Percentiles rank a stretch among this genome's conserved stretches.
Evolutionary conservation across 2,888 invertebrate genomes (phyloP).

Genomic region (Drosophila formosana): DNA sequence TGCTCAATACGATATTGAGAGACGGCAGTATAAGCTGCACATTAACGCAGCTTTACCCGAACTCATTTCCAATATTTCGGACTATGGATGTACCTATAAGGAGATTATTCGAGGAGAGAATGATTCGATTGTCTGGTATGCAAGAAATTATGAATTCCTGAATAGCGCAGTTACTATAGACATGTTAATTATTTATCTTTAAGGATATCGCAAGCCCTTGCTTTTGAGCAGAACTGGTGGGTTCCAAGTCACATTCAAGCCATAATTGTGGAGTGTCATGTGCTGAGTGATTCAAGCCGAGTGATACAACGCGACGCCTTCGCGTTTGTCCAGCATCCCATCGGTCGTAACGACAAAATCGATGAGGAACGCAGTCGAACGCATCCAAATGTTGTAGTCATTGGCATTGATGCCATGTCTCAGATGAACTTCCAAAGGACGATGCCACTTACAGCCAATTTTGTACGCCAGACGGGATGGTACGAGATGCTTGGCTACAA

Average conservation of each 20-base stretch:
- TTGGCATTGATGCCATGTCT: slow-evolving; percentile 92
- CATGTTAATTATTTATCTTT: not conserved
- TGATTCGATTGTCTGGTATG: slow-evolving; percentile 10
- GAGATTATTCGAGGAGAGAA: slow-evolving; percentile 42
- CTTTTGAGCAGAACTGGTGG: not conserved
- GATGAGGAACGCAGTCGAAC: slow-evolving; percentile 26
- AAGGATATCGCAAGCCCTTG: not conserved
- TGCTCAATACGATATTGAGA: slow-evolving; percentile 24
- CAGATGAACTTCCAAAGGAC: slow-evolving; percentile 87
- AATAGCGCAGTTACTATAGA: too few relatives aligned
- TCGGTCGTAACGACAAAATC: slow-evolving; percentile 42
- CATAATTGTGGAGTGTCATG: slow-evolving; percentile 77
- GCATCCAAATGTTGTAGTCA: slow-evolving; percentile 87
- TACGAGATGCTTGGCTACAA: slow-evolving; percentile 90
- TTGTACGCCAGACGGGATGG: slow-evolving; percentile 88
- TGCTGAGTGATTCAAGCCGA: slow-evolving; percentile 59
- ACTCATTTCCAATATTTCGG: slow-evolving; percentile 27
- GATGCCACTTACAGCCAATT: slow-evolving; percentile 89
- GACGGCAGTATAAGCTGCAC: slow-evolving; percentile 39
- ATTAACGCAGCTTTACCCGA: slow-evolving; percentile 30
- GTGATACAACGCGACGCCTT: slow-evolving; percentile 85
- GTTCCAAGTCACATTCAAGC: slow-evolving; percentile 62
- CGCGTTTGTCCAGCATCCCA: slow-evolving; percentile 85
- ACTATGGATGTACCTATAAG: slow-evolving; percentile 68
- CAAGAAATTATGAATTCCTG: not conserved